Conservation (phyloP, 2,888 invertebrate species). For the Drosophila koepferae region DNA sequence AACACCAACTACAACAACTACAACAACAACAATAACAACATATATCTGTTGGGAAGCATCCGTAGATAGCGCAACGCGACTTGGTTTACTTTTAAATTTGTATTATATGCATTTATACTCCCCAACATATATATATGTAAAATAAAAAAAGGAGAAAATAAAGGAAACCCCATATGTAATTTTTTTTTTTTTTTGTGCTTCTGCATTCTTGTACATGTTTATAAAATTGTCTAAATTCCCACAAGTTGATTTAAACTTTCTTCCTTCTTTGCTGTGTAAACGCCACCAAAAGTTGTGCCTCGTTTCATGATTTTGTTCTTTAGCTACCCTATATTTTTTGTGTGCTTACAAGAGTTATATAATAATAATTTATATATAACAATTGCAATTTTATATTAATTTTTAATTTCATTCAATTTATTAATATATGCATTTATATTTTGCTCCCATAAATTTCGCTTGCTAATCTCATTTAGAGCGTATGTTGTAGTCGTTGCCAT, state of each 20-base stretch:
- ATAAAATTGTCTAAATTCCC: constrained; percentile 82
- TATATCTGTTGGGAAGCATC: constrained; percentile 47
- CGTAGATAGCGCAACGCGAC: constrained; percentile 71
- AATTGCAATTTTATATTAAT: background rate
- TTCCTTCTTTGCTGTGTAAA: constrained; percentile 47
- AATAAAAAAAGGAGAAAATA: background rate
- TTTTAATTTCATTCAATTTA: too few species aligned
- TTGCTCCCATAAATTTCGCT: too few species aligned
- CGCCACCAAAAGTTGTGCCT: constrained; percentile 57
- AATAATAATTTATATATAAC: too few species aligned
- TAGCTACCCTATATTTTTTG: constrained; percentile 22
- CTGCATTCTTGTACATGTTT: constrained; percentile 64
- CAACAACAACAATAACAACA: constrained; percentile 24
- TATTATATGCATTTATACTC: constrained; percentile 65
- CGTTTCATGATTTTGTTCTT: constrained; percentile 21
- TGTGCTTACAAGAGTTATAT: rapidly evolving
- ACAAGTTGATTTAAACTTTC: constrained; percentile 82
- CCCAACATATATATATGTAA: constrained; percentile 3
- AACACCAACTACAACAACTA: constrained; percentile 51
- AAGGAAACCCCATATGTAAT: constrained; percentile 19
- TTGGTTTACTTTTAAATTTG: constrained; percentile 80
- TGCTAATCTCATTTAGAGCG: constrained; percentile 9
- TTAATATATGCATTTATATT: too few species aligned
- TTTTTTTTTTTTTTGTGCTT: constrained; percentile 29
- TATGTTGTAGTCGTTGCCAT: constrained; percentile 23